These are phyloP conservation scores for Cephonodes hylas DNA, from an alignment of 2,888 invertebrate species.

Conservation along the genomic window DNA sequence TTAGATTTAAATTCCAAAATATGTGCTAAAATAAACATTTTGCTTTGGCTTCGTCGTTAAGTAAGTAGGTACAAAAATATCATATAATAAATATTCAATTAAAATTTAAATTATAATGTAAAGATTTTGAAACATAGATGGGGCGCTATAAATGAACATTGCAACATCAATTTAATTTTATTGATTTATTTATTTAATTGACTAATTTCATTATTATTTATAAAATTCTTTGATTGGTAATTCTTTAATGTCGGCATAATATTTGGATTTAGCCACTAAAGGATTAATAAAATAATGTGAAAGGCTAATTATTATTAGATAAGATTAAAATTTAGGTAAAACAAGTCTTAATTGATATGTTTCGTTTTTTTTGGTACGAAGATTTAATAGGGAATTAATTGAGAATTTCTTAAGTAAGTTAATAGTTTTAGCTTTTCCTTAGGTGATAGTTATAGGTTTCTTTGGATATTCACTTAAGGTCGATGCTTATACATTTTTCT, in stretches of 20 bases:
- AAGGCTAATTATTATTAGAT: neutral
- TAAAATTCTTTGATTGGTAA: neutral
- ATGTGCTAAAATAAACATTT: neutral
- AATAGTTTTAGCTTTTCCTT: no score
- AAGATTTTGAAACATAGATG: no score
- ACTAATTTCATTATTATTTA: neutral
- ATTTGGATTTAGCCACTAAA: neutral
- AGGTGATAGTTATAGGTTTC: no score
- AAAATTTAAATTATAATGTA: neutral
- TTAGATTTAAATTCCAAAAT: neutral
- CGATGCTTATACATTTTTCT: no score
- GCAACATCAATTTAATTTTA: neutral
- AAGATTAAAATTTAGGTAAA: neutral
- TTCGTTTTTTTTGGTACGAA: neutral
- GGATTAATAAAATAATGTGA: neutral
- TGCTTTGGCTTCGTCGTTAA: neutral
- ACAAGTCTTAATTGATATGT: slow-evolving; percentile 1
- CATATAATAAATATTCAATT: neutral
- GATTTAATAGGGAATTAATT: neutral
- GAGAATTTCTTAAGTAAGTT: no score
- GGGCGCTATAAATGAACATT: neutral
- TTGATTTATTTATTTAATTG: neutral
- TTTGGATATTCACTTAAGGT: no score
- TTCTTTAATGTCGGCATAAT: neutral
- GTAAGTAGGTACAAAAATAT: neutral